These are phyloP conservation scores for Oryzias dopingdopingensis DNA, from an alignment of 2,797 vertebrate species.

Conservation along the genomic window DNA sequence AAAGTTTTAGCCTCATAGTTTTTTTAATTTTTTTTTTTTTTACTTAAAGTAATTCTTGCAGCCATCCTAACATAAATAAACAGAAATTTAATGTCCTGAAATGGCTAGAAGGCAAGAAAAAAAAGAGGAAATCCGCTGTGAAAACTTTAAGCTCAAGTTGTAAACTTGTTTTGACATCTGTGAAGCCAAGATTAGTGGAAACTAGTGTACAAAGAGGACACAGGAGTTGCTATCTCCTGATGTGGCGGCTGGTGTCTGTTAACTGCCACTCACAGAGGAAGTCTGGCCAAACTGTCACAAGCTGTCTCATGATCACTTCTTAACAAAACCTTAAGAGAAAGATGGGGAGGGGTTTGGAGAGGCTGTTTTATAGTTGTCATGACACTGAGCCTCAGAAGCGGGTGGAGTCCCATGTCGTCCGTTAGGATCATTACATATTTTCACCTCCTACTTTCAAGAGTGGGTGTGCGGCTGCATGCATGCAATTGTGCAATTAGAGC, in stretches of 20 bases:
- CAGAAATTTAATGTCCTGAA: too few relatives aligned
- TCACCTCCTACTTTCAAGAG: conserved; percentile 34
- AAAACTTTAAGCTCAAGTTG: too few relatives aligned
- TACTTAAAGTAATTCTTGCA: too few relatives aligned
- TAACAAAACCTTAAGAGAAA: conserved; percentile 26
- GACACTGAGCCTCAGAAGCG: conserved; percentile 48
- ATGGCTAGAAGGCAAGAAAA: too few relatives aligned
- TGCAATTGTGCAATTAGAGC: conserved; percentile 2
- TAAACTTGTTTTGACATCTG: too few relatives aligned
- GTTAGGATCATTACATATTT: conserved; percentile 71
- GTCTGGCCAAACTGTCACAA: conserved; percentile 69
- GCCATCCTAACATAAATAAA: too few relatives aligned
- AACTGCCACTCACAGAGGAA: conserved; percentile 64
- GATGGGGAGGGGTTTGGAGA: conserved; percentile 13
- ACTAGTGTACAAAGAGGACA: conserved; percentile 9
- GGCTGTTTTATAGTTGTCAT: conserved; percentile 42
- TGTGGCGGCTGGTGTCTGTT: conserved; percentile 58
- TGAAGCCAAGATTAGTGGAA: conserved; percentile 13
- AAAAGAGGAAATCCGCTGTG: too few relatives aligned
- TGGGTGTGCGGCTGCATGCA: background rate
- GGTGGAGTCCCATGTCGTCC: conserved; percentile 60
- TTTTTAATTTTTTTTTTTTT: too few relatives aligned
- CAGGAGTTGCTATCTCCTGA: conserved; percentile 47
- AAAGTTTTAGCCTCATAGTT: too few relatives aligned
- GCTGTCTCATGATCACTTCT: conserved; percentile 38